phyloP scores from a whole-genome alignment of 2,113 vertebrate species.

The Gadus chalcogrammus region DNA sequence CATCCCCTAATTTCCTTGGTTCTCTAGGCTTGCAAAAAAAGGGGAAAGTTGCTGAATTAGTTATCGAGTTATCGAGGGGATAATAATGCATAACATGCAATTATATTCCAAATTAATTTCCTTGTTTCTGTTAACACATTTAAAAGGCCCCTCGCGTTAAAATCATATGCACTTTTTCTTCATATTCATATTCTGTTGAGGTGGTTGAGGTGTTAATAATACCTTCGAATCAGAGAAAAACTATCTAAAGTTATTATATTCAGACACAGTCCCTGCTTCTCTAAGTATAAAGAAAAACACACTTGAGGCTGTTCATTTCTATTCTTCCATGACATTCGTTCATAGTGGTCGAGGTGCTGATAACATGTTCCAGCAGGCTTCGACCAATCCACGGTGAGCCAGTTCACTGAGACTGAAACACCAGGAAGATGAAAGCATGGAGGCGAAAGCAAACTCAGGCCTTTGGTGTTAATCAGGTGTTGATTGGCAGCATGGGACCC shows the following conservation, averaged over 20 bases:
- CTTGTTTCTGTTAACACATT: conserved; percentile 27
- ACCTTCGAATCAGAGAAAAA: background rate
- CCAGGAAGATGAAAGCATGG: conserved; percentile 54
- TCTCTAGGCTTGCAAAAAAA: conserved; percentile 24
- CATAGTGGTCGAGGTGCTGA: conserved; percentile 52
- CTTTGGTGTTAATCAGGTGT: conserved; percentile 63
- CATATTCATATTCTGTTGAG: no score
- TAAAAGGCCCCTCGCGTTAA: background rate
- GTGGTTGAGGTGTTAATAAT: background rate
- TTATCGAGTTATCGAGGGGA: conserved; percentile 7
- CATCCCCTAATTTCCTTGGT: no score
- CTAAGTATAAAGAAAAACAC: no score
- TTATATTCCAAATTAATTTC: no score
- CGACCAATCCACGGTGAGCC: conserved; percentile 52
- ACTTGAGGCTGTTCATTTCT: background rate
- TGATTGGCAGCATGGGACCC: conserved; percentile 58
- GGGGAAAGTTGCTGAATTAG: conserved; percentile 16
- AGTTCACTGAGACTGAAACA: conserved; percentile 46
- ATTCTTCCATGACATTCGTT: conserved; percentile 25
- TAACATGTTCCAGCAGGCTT: conserved; percentile 43
- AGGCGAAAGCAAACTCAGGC: conserved; percentile 23
- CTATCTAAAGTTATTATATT: no score
- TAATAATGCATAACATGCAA: background rate
- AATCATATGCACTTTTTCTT: no score
- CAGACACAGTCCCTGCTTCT: no score